These are phyloP conservation scores for Lophius piscatorius DNA, from an alignment of 2,113 vertebrate species.

Conservation along the genomic window DNA sequence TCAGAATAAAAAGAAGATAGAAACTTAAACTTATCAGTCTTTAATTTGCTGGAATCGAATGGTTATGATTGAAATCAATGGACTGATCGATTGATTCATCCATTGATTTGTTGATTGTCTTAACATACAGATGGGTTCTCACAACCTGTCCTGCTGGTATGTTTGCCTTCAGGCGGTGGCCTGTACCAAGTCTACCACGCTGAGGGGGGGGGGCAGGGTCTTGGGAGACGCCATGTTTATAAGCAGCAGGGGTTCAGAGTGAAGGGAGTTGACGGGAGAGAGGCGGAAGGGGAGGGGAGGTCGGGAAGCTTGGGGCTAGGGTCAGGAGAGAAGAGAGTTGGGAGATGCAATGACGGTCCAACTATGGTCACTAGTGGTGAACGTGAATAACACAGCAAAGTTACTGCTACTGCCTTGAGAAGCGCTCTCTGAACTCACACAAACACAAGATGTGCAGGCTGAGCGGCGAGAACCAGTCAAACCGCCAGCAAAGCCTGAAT, in stretches of 20 bases:
- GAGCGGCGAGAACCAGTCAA: constrained; percentile 39
- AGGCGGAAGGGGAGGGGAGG: constrained; percentile 3
- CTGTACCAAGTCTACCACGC: constrained; percentile 31
- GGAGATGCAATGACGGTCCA: constrained; percentile 56
- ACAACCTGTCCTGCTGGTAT: constrained; percentile 34
- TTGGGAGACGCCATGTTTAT: constrained; percentile 55
- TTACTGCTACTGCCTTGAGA: constrained; percentile 4
- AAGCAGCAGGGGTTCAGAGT: constrained; percentile 68
- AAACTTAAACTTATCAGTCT: constrained; percentile 46
- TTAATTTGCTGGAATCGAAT: constrained; percentile 60
- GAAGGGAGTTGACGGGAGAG: constrained; percentile 31
- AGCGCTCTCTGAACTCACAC: constrained; percentile 22
- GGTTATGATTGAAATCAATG: constrained; percentile 69
- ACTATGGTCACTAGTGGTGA: constrained; percentile 24
- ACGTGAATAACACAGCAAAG: constrained; percentile 1
- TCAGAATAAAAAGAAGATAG: constrained; percentile 23
- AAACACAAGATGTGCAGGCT: constrained; percentile 41
- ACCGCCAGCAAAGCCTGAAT: constrained; percentile 35
- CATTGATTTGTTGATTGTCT: constrained; percentile 68
- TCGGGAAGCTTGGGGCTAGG: constrained; percentile 43
- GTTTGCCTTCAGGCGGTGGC: constrained; percentile 30
- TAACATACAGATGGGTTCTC: constrained; percentile 67
- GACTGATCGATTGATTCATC: constrained; percentile 60
- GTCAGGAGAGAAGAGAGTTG: constrained; percentile 71
- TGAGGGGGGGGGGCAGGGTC: constrained; percentile 17